Evolutionary conservation across 2,113 vertebrate genomes (phyloP), one percentile per base, ranked within the genome.

Genomic region (Alces alces): DNA sequence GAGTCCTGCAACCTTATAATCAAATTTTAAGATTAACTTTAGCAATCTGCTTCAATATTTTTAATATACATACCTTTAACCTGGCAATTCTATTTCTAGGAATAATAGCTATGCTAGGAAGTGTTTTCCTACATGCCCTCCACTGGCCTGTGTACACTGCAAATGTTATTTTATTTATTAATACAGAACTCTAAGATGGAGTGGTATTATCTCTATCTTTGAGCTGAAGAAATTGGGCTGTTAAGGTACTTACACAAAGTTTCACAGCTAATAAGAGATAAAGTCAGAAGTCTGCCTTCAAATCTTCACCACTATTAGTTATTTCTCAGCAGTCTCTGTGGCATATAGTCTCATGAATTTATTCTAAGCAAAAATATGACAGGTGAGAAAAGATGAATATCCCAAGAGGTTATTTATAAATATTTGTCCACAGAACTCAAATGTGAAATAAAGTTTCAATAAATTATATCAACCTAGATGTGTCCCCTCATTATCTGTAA

Each of bases 401-500:
- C 84, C 36, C 57, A 61, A 60, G 79, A 95, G 33, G 17, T 91
- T 91, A 97, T 87, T 91, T 96, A 91, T 54, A 87, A 97, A 73
- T 79, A 95, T 93, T 95, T 98, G 94, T 89, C 78, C 55, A 93
- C 36, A 83, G 33, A 95, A 96, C 19, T 95, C 95, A 84, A 91
- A 58, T 91, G 47, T 92, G 83, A 97, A 95, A 89, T 93, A 86
- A 57, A 95, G 19, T 73, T 96, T 97, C 86, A 96, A 95, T 97
- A 97, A 98, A 97, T 97, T 94, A 97, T 97, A 70, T 94, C 96
- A 95, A 86, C 94, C 64, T 88, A 86, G 96, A 91, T 88, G 92
- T 86, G 94, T 93, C 89, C 96, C 89, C 45, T 96, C 45, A 58
- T 97, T 94, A 93, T 87, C 61, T 73, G 82, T 89, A 97, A 95